Conservation (phyloP, 2,113 vertebrate genomes). For the Danionella cerebrum region DNA sequence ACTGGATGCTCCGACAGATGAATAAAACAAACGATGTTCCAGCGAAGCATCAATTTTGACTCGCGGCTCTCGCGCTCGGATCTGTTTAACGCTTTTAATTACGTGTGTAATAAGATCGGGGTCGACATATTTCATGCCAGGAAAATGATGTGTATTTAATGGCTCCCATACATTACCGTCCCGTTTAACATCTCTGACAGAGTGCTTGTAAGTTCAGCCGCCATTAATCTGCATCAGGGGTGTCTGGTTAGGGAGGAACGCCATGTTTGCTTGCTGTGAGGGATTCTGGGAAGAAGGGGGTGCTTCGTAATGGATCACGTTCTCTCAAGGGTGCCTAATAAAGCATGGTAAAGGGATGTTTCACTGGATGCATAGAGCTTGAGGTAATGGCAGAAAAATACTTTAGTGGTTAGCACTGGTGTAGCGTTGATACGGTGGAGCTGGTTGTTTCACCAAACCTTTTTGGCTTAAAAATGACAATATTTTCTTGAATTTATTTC, state of each 20-base stretch:
- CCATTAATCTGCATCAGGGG: conserved; percentile 75
- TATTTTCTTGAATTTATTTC: too few species aligned
- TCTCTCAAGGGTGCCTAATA: conserved; percentile 97
- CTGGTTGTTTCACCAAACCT: too few species aligned
- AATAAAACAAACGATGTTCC: conserved; percentile 59
- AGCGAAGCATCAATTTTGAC: conserved; percentile 54
- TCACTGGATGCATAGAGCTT: too few species aligned
- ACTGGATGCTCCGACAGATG: conserved; percentile 58
- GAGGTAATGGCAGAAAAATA: too few species aligned
- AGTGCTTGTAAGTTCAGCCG: conserved; percentile 70
- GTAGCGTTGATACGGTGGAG: too few species aligned
- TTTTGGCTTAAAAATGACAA: too few species aligned
- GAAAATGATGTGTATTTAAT: conserved; percentile 78
- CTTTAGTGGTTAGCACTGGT: too few species aligned
- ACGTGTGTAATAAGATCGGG: conserved; percentile 76
- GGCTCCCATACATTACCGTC: conserved; percentile 74
- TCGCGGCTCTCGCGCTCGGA: conserved; percentile 57
- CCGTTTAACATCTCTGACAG: conserved; percentile 69
- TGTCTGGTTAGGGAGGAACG: conserved; percentile 74
- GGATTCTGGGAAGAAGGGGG: conserved; percentile 76
- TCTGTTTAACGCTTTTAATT: conserved; percentile 74
- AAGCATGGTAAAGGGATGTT: conserved; percentile 95
- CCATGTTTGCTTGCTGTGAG: conserved; percentile 58
- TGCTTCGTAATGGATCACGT: conserved; percentile 93
- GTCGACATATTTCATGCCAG: conserved; percentile 81